Evolutionary conservation across 2,888 invertebrate species (phyloP), one percentile per base, ranked within the genome.

Genomic region (Pandemis heparana): DNA sequence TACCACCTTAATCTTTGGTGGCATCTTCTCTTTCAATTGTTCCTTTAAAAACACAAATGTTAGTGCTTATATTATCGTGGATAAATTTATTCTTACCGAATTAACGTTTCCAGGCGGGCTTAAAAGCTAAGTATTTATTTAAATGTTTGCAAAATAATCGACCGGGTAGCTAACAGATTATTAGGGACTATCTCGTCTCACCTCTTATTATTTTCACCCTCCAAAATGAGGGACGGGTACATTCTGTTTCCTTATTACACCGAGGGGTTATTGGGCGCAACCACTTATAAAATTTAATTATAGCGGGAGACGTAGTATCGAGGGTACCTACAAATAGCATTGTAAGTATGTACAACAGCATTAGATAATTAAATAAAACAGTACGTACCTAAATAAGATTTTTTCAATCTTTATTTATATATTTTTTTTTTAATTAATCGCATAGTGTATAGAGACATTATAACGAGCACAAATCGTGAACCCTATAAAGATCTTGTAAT

Each of bases 251-350:
- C 67, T 53, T 53, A 63, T 56, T 72, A 72, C 62, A 43, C 12
- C 18, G 9, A 67, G 66, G 53, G 43, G 67, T 68, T 63, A 72
- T 72, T 72, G 71, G 56, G 46, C 67, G 67, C 46, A 63, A 72
- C 67, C 72, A 63, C 67, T 72, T 72, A 72, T 72, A 68, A 48
- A 72, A 72, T 63, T 62, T 68, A 56, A 56, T 68, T 68, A 68
- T 48, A 43, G 23, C 41, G n/a, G 61, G 38, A 56, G 56, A n/a
- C 9, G 51, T 43, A 66, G 61, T 53, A 71, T 39, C 8, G 41
- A 39, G 59, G 60, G 48, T 18, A 38, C 18, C 6, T 59, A n/a
- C 5, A 32, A 32, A 60, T 0, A 38, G n/a, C 16, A 38, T 60
- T 14, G 18, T 53, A 43, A 3, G 23, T 32, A 32, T 16, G 2